phyloP scores from a whole-genome alignment of 35 echinoderm and acorn worm genomes.

The Apostichopus parvimensis region DNA sequence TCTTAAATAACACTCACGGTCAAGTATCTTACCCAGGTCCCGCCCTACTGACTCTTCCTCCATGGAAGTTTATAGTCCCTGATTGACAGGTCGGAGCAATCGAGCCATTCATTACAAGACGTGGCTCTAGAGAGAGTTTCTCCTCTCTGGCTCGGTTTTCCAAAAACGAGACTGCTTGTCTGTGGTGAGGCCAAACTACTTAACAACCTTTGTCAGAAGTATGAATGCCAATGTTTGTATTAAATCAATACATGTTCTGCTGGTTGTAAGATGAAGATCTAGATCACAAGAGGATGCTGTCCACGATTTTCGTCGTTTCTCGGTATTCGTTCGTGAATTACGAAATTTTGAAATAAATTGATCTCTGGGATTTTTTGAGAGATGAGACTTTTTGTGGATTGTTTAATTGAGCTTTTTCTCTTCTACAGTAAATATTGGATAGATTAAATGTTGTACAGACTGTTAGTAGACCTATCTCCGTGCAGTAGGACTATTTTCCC shows the following conservation, averaged over 20 bases:
- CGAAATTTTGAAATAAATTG: too few species aligned
- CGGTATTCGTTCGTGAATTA: too few species aligned
- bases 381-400: too few species aligned
- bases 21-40: not conserved
- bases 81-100: slow-evolving; percentile 2
- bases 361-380: too few species aligned
- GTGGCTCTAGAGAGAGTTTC: not conserved
- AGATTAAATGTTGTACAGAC: too few species aligned
- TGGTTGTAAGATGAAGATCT: not conserved
- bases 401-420: too few species aligned
- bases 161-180: not conserved
- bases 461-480: too few species aligned
- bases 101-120: not conserved
- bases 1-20: not conserved
- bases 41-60: not conserved
- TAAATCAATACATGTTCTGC: not conserved
- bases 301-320: too few species aligned
- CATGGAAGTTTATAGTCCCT: not conserved
- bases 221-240: not conserved
- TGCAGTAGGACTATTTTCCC: too few species aligned
- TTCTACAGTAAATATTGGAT: too few species aligned
- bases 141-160: not conserved
- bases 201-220: not conserved
- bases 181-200: slow-evolving; percentile 14
- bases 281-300: not conserved